Base-by-base conservation (phyloP, 2,888 invertebrate species). In the Cantharis lateralis region DNA sequence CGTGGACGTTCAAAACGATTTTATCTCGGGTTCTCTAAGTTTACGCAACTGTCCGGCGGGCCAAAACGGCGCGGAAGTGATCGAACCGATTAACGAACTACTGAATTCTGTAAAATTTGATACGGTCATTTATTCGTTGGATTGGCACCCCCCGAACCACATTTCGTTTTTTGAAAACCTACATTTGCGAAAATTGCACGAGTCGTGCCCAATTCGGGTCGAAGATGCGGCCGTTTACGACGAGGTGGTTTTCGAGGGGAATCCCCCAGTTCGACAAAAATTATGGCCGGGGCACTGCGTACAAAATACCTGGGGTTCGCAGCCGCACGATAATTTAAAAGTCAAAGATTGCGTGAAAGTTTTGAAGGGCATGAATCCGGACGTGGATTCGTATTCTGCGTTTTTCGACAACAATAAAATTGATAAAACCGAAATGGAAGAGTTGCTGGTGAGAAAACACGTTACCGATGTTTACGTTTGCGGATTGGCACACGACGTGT, bases 1-100 rank as follows among this genome's bases (percentile, higher is more conserved):
- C 77, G 96, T 99, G 79, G 98, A 99, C 88, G 98, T 98, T 24
- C 98, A 99, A 90, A 98, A 99, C 89, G 98, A 99, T 89, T 99
- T 99, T 89, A 97, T 99, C 86, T 93, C 94, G 73, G 98, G 98
- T 66, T 95, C 97, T 10, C 91, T 99, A 83, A 95, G 97, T 88
- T 95, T 98, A 86, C 95, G 95, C 88, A 93, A 96, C 85, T 97
- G 97, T 88, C 95, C 96, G 78, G 97, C 98, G 15, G 95, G 95
- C 85, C 96, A 97, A 80, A 95, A 96, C 84, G 96, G 96, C 81
- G 91, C 92, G 73, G 96, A 96, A 91, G 96, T 98, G 70, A 93
- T 98, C 80, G 95, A 96, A 80, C 95, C 97, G 0, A 97, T 97
- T 84, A 98, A 98, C 90, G 91, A 93, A 62, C 89, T 98, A 62